A percentile compares a stretch with the other conserved stretches of the same genome.
These are phyloP conservation scores for Perodicticus potto DNA, from an alignment of 2,797 vertebrate genomes.

Conservation along the genomic window DNA sequence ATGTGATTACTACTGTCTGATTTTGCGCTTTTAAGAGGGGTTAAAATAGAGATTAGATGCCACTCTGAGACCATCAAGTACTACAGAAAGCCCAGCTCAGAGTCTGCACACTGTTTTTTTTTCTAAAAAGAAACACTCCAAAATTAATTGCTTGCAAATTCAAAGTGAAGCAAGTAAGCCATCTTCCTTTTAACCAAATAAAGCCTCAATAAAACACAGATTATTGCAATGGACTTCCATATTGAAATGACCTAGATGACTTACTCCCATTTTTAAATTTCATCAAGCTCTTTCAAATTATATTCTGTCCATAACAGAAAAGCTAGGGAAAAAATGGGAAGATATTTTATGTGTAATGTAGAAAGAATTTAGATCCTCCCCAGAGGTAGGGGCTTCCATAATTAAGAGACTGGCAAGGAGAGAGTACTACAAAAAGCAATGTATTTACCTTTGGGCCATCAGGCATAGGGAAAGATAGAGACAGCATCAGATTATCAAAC, in stretches of 20 bases:
- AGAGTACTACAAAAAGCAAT: not conserved
- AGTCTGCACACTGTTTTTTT: not conserved
- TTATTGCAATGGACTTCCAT: not conserved
- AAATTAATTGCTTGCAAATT: not conserved
- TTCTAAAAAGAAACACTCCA: not conserved
- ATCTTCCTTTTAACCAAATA: not conserved
- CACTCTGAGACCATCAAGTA: fast-evolving
- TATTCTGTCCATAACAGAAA: conserved; percentile 25
- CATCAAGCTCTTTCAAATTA: conserved; percentile 30
- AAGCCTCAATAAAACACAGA: conserved; percentile 3
- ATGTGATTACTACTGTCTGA: not conserved
- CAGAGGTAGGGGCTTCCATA: not conserved
- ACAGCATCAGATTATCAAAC: not conserved
- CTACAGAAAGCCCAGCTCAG: not conserved
- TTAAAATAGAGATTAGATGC: not conserved
- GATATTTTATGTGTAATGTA: not conserved
- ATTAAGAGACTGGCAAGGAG: not conserved
- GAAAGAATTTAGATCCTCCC: not conserved
- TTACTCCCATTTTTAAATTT: conserved; percentile 24
- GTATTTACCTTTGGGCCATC: not conserved
- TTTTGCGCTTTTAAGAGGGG: not conserved
- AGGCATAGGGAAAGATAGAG: not conserved
- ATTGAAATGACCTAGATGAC: conserved; percentile 24
- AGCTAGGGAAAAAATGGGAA: not conserved
- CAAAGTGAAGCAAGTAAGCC: conserved; percentile 21